Evolutionary conservation across 2,113 vertebrate species (phyloP).

Genomic region (Plectropomus leopardus): DNA sequence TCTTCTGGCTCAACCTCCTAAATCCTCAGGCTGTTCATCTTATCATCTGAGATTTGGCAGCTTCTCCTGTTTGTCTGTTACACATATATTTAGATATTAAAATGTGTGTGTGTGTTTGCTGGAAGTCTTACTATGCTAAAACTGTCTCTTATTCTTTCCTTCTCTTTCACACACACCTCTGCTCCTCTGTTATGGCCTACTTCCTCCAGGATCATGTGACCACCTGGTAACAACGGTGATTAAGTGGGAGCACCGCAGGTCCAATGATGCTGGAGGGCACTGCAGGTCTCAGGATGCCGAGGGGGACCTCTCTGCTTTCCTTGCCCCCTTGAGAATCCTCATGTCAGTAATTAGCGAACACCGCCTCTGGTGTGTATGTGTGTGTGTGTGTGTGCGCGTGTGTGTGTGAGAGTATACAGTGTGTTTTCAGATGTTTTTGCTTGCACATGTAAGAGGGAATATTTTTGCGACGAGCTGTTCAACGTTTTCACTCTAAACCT

Average conservation of each 20-base stretch:
- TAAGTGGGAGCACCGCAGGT: slow-evolving; percentile 70
- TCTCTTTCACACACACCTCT: slow-evolving; percentile 6
- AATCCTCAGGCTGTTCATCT: slow-evolving; percentile 71
- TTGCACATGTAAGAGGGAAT: slow-evolving; percentile 19
- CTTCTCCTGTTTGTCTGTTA: slow-evolving; percentile 60
- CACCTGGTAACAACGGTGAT: slow-evolving; percentile 64
- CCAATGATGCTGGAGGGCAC: slow-evolving; percentile 55
- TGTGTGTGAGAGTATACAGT: background rate
- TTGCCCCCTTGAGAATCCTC: slow-evolving; percentile 50
- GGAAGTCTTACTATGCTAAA: slow-evolving; percentile 50
- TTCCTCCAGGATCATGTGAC: slow-evolving; percentile 74
- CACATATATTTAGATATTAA: slow-evolving; percentile 59
- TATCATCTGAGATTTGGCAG: slow-evolving; percentile 69
- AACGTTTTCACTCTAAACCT: slow-evolving; percentile 30
- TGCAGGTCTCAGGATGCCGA: slow-evolving; percentile 59
- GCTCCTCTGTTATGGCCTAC: slow-evolving; percentile 72
- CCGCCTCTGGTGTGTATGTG: slow-evolving; percentile 47
- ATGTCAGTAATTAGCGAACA: slow-evolving; percentile 75
- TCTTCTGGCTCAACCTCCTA: slow-evolving; percentile 53
- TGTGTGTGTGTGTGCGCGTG: slow-evolving; percentile 21
- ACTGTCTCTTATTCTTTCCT: background rate
- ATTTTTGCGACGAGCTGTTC: slow-evolving; percentile 32
- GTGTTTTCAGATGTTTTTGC: slow-evolving; percentile 26
- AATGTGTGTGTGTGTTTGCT: slow-evolving; percentile 36
- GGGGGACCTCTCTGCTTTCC: slow-evolving; percentile 54